phyloP scores from a whole-genome alignment of 2,888 invertebrate genomes.

The Acleris holmiana region DNA sequence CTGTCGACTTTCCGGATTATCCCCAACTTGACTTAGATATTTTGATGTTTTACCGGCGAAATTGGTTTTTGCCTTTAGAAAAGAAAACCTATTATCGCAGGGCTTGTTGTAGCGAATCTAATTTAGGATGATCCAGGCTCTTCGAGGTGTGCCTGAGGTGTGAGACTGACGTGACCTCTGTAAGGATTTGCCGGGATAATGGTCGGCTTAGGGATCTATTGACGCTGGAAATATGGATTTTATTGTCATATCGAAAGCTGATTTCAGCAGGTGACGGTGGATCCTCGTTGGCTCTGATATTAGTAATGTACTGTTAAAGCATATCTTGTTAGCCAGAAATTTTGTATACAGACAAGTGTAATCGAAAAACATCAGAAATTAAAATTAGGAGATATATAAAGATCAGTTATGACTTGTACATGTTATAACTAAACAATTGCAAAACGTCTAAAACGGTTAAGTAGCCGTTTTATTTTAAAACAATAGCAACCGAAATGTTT shows the following conservation, averaged over 20 bases:
- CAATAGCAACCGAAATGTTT: conserved; percentile 24
- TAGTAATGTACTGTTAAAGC: not conserved
- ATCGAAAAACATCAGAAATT: no score
- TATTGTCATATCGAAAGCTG: conserved; percentile 1
- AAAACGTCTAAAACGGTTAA: not conserved
- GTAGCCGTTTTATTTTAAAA: conserved; percentile 14
- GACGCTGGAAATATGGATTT: conserved; percentile 43
- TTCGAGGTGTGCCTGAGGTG: conserved; percentile 59
- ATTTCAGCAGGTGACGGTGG: not conserved
- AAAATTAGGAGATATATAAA: no score
- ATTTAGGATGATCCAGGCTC: conserved; percentile 73
- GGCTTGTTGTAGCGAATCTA: conserved; percentile 69
- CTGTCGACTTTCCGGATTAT: conserved; percentile 63
- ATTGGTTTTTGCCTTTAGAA: conserved; percentile 70
- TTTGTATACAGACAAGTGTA: no score
- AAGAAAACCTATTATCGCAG: conserved; percentile 71
- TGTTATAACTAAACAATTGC: no score
- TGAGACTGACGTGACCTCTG: conserved; percentile 63
- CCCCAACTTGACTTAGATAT: conserved; percentile 71
- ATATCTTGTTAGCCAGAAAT: not conserved
- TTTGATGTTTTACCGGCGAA: conserved; percentile 72
- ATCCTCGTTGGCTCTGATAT: not conserved
- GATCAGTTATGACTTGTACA: no score
- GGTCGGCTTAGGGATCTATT: conserved; percentile 48
- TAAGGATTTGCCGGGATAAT: conserved; percentile 62